A percentile compares a stretch with the other conserved stretches of the same genome.
These are phyloP conservation scores for Amphiura filiformis DNA, from an alignment of 35 echinoderm and acorn worm species.

Conservation along the genomic window DNA sequence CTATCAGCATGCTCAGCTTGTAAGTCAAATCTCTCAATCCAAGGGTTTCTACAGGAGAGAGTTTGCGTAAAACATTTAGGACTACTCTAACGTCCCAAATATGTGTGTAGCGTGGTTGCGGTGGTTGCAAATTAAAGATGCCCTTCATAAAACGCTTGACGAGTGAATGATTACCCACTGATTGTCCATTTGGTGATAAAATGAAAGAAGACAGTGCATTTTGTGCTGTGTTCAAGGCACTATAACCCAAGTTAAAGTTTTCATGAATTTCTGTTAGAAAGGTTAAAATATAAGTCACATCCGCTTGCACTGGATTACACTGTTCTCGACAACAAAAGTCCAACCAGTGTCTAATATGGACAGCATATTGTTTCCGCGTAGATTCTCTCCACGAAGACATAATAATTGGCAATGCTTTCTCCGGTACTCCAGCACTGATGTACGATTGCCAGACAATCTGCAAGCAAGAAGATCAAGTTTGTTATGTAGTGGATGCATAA, in stretches of 20 bases:
- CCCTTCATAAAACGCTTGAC: conserved; percentile 38
- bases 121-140: conserved; percentile 17
- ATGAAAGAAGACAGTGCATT: conserved; percentile 41
- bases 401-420: conserved; percentile 15
- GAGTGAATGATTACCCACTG: conserved; percentile 40
- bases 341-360: conserved; percentile 12
- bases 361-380: background rate
- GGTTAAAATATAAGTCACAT: background rate
- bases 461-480: conserved; percentile 25
- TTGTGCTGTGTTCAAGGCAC: conserved; percentile 29
- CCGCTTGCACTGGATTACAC: background rate
- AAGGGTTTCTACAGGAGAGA: background rate
- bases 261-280: conserved; percentile 23
- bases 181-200: conserved; percentile 11
- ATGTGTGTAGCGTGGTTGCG: background rate
- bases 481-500: conserved; percentile 26
- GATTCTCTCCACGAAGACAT: conserved; percentile 22
- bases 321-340: background rate
- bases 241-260: conserved; percentile 3
- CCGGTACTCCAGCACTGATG: background rate
- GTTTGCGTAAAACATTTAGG: conserved; percentile 1
- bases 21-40: conserved; percentile 26
- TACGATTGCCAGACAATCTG: conserved; percentile 1
- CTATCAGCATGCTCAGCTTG: conserved; percentile 39
- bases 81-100: conserved; percentile 29